These are phyloP conservation scores for Sarcophaga peregrina DNA, from an alignment of 1,140 invertebrate genomes.

Conservation along the genomic window DNA sequence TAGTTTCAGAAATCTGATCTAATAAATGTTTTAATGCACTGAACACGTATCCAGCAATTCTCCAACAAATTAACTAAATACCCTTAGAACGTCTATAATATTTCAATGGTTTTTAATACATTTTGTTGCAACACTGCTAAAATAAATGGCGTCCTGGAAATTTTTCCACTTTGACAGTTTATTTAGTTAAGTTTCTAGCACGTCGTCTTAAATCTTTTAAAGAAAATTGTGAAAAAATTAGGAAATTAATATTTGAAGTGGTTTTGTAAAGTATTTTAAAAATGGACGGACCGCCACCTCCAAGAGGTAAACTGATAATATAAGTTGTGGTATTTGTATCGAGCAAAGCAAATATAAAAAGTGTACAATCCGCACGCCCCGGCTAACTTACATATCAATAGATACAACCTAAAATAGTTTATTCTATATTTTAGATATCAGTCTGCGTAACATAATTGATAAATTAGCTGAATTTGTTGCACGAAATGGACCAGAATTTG, in stretches of 20 bases:
- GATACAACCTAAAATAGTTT: neutral
- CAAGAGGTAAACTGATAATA: conserved; percentile 33
- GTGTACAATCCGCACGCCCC: neutral
- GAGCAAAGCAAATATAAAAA: neutral
- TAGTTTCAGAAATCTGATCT: too few species aligned
- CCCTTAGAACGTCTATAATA: too few species aligned
- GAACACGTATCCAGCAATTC: too few species aligned
- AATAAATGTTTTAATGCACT: too few species aligned
- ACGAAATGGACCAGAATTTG: conserved; percentile 97
- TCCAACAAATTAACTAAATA: too few species aligned
- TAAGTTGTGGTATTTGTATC: neutral
- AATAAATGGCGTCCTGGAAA: conserved; percentile 35
- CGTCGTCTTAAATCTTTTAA: neutral
- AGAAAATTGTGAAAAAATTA: neutral
- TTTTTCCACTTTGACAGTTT: conserved; percentile 31
- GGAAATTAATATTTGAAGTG: neutral
- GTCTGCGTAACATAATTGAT: conserved; percentile 89
- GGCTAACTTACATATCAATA: neutral
- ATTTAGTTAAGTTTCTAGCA: conserved; percentile 13
- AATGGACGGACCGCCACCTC: conserved; percentile 41
- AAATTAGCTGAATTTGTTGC: conserved; percentile 98
- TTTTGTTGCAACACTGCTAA: neutral
- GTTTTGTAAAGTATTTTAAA: neutral
- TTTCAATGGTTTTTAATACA: neutral
- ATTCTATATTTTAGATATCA: conserved; percentile 53